Evolutionary conservation across 2,888 invertebrate genomes (phyloP), one percentile per base, ranked within the genome.

Genomic region (Euproctis similis): DNA sequence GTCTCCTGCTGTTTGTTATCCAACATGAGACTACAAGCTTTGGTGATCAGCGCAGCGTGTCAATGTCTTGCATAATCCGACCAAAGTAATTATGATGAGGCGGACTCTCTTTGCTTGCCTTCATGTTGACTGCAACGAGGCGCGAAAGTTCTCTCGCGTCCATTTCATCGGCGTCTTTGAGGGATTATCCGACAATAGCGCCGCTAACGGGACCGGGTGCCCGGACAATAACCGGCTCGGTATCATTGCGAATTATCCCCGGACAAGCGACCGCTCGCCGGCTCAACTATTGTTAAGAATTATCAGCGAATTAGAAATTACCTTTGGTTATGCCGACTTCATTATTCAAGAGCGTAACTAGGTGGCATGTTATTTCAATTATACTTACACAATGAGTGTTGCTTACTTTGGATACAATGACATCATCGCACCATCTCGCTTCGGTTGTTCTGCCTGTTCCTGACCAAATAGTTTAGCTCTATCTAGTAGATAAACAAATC

Each of bases 221-320:
- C 32, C 33, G 57, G 59, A 77, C 75, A 80, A 80, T 64, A 59
- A 43, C 43, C 43, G 54, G 55, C 70, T 64, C 61, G 56, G 71
- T 82, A 82, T 82, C 81, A 61, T 82, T 80, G 81, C 81, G 56
- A 73, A 74, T 82, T 76, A 82, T 64, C 62, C 71, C 46, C 55
- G 58, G 59, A 50, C 62, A 53, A 63, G 57, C 66, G 62, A 58
- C 63, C 66, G 64, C 57, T 62, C 59, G 56, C 48, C 63, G 57
- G 53, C 63, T 47, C 34, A 35, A 32, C 54, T 42, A 71, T 84
- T 81, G 80, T 84, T 62, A 57, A 57, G 64, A 81, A 81, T 82
- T 80, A 82, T 65, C 65, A 59, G 54, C 72, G 72, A 82, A 81
- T 82, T 82, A 82, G 60, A 75, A 72, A 69, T 60, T 56, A 47